phyloP scores from a whole-genome alignment of 2,888 invertebrate genomes.

The Dasypogon diadema region DNA sequence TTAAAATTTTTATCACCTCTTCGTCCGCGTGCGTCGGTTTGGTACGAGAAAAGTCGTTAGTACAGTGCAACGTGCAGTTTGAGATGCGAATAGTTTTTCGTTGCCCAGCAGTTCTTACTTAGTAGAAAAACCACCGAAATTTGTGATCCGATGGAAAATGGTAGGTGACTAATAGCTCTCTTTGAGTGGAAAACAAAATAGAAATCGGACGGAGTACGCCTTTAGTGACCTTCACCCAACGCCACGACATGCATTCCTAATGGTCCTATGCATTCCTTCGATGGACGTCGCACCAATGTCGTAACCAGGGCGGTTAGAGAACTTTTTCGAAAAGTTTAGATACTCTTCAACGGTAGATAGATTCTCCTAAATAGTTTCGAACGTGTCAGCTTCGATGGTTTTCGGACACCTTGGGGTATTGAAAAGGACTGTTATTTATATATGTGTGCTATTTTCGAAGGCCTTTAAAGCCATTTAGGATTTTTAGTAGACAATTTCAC shows the following conservation, averaged over 20 bases:
- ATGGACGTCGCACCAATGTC: neutral
- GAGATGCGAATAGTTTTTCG: neutral
- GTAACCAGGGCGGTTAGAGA: no score
- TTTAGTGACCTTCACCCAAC: neutral
- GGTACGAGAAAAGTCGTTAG: neutral
- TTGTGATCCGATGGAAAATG: neutral
- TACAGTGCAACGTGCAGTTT: neutral
- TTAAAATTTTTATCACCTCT: neutral
- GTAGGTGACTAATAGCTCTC: neutral
- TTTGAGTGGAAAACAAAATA: neutral
- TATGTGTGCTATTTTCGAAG: no score
- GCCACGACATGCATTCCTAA: neutral
- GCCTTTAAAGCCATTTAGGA: no score
- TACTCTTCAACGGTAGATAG: no score
- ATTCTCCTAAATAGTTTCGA: no score
- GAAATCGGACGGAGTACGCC: neutral
- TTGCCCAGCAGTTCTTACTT: neutral
- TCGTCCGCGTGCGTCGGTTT: neutral
- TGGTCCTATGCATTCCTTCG: neutral
- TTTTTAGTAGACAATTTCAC: no score
- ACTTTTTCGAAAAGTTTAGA: no score
- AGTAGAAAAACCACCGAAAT: neutral
- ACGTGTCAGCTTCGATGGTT: no score
- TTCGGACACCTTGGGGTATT: no score
- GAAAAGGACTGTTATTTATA: no score